Evolutionary conservation across 2,888 invertebrate genomes (phyloP), one percentile per base, ranked within the genome.

Genomic region (Pseudolycoriella hygida): DNA sequence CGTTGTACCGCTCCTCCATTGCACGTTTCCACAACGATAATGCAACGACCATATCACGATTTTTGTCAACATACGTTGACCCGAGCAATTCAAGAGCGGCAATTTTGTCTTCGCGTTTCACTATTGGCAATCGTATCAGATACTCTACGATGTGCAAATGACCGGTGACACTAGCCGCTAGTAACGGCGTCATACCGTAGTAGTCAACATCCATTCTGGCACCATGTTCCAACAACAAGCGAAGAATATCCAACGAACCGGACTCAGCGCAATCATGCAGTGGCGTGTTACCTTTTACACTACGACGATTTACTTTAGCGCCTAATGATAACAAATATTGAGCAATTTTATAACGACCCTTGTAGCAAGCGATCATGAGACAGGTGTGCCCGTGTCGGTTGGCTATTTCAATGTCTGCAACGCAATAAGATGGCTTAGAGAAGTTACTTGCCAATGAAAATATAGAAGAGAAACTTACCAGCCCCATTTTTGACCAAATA

Each of bases 361-460:
- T 92, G 68, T 90, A 96, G 66, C 93, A 94, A 41, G 94, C 89
- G 50, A 97, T 97, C 96, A 97, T 97, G 30, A 97, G 72, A 60
- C 94, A 94, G 12, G 96, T 96, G 68, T 97, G 96, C 1, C 89
- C 90, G 62, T 90, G 89, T 50, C 89, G 75, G 63, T 97, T 97
- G 17, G 93, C 89, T 60, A 93, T 82, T 70, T 96, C 94, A 61
- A 96, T 85, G 67, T 96, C 92, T 74, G 74, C 2, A 68, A 68
- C n/a, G n/a, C n/a, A n/a, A n/a, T n/a, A n/a, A n/a, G n/a, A n/a
- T n/a, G n/a, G 15, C 34, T 14, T 12, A 34, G n/a, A 12, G n/a
- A 34, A 5, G 15, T 14, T 10, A 30, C 12, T 5, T 10, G 15
- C 5, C 12, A 34, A 5, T 14, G 15, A 31, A 40, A 25, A 41